phyloP scores from a whole-genome alignment of 2,113 vertebrate genomes.

The Strix aluco region DNA sequence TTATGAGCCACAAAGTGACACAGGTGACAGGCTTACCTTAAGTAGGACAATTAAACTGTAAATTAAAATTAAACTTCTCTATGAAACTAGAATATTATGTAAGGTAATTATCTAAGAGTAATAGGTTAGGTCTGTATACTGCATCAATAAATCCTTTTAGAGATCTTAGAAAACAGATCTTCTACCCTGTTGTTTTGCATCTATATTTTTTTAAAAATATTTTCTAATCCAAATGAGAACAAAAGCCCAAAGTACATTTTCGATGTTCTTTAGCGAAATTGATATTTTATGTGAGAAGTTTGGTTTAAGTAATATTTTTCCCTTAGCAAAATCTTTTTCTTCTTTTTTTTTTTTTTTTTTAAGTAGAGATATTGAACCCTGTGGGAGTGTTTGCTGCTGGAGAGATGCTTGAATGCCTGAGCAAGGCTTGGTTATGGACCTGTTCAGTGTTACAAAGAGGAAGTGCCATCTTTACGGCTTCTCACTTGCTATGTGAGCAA shows the following conservation, averaged over 20 bases:
- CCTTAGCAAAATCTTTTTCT: neutral
- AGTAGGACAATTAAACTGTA: slow-evolving; percentile 36
- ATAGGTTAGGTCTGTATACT: neutral
- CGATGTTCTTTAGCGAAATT: neutral
- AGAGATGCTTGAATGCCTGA: neutral
- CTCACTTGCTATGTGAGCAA: neutral
- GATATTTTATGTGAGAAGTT: neutral
- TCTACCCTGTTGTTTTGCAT: neutral
- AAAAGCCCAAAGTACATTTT: neutral
- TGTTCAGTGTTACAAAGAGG: neutral
- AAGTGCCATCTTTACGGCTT: neutral
- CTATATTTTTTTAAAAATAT: neutral
- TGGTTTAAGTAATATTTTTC: neutral
- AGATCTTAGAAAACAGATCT: neutral
- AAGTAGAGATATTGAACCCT: neutral
- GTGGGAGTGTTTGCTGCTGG: neutral
- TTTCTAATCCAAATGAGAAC: neutral
- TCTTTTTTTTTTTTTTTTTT: neutral
- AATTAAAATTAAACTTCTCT: slow-evolving; percentile 38
- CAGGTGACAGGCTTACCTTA: slow-evolving; percentile 34
- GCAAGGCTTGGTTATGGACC: neutral
- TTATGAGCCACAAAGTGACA: slow-evolving; percentile 35
- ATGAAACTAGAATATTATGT: neutral
- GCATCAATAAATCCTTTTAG: neutral
- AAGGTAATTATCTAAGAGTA: slow-evolving; percentile 10